phyloP scores from a whole-genome alignment of 1,140 invertebrate genomes.

The Aethina tumida region DNA sequence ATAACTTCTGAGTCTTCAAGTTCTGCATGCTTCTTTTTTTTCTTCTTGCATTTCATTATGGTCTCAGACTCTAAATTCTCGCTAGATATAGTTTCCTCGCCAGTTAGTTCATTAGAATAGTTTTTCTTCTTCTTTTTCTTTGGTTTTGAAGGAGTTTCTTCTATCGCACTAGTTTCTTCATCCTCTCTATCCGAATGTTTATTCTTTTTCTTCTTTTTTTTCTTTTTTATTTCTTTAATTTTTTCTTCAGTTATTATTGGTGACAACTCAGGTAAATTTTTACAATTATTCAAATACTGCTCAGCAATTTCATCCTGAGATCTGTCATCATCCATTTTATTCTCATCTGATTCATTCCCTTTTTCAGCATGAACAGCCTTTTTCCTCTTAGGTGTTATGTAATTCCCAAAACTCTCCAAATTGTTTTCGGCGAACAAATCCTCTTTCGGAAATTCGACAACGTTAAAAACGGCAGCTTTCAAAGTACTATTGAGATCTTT shows the following conservation, averaged over 20 bases:
- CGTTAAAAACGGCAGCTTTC: slow-evolving; percentile 25
- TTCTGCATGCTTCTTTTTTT: no score
- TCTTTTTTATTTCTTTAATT: slow-evolving; percentile 2
- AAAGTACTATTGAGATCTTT: slow-evolving; percentile 13
- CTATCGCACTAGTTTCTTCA: no score
- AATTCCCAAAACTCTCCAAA: slow-evolving; percentile 25
- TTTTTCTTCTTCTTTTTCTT: not conserved
- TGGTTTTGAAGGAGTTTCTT: not conserved
- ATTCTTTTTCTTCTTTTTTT: slow-evolving; percentile 10
- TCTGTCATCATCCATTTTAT: not conserved
- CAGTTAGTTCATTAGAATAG: no score
- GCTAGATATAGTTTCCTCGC: no score
- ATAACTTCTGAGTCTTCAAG: no score
- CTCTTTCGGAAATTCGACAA: slow-evolving; percentile 27
- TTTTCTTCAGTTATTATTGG: slow-evolving; percentile 12
- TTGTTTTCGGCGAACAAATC: slow-evolving; percentile 22
- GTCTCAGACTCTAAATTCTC: no score
- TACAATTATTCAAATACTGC: slow-evolving; percentile 5
- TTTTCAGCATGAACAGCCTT: slow-evolving; percentile 8
- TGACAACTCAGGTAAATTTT: slow-evolving; percentile 23
- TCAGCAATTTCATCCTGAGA: slow-evolving; percentile 2
- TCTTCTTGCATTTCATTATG: no score
- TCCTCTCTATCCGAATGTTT: not conserved
- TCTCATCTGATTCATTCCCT: slow-evolving; percentile 8
- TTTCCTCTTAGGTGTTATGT: slow-evolving; percentile 21